phyloP scores from a whole-genome alignment of 2,113 vertebrate species.

The Furnarius figulus region DNA sequence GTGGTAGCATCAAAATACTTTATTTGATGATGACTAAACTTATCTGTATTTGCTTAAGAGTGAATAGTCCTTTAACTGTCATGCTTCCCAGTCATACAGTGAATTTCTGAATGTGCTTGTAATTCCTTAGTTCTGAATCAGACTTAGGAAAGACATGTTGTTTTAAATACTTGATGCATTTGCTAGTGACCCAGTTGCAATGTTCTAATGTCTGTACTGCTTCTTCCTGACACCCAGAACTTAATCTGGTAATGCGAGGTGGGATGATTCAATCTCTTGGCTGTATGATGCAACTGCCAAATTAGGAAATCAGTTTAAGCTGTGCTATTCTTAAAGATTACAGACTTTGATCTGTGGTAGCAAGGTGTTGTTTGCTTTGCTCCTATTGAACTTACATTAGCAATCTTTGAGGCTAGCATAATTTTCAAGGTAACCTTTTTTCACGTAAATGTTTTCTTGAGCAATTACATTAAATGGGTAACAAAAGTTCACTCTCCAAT shows the following conservation, averaged over 20 bases:
- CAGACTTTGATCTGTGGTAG: background rate
- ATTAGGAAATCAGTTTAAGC: conserved; percentile 8
- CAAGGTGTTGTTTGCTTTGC: background rate
- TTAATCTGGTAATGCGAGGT: background rate
- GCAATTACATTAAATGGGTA: background rate
- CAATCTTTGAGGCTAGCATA: background rate
- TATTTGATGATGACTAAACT: background rate
- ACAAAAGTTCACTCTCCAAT: background rate
- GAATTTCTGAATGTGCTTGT: background rate
- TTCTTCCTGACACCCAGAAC: background rate
- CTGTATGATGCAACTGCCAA: background rate
- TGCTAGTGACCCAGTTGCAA: background rate
- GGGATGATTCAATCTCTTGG: background rate
- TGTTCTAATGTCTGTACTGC: background rate
- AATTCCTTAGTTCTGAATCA: background rate
- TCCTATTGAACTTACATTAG: background rate
- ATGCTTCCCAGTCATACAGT: background rate
- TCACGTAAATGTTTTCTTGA: background rate
- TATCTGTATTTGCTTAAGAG: background rate
- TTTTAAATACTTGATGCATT: conserved; percentile 11
- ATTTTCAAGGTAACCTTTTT: background rate
- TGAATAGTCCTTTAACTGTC: background rate
- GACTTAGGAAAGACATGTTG: background rate
- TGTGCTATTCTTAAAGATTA: background rate
- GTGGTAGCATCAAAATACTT: background rate